phyloP scores from a whole-genome alignment of 2,113 vertebrate species.

The Mesembrinibis cayennensis region DNA sequence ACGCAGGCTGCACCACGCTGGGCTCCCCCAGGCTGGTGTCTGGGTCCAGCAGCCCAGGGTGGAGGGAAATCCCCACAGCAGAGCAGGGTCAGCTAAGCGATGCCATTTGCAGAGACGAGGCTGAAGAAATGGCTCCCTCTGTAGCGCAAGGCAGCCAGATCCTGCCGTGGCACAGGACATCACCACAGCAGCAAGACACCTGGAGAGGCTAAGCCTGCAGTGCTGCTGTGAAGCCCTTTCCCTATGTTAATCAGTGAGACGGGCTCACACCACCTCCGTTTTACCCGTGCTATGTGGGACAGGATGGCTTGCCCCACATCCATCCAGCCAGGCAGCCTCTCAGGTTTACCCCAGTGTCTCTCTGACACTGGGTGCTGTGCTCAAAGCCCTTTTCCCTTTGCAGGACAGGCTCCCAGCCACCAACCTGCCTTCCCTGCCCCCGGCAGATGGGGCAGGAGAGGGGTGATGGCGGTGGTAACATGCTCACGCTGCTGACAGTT shows the following conservation, averaged over 20 bases:
- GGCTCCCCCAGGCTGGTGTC: background rate
- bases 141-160: background rate
- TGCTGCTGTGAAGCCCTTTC: background rate
- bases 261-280: background rate
- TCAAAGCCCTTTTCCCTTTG: background rate
- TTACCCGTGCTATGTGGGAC: background rate
- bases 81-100: accelerated
- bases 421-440: background rate
- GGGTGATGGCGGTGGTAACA: background rate
- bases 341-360: accelerated
- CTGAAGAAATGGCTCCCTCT: background rate
- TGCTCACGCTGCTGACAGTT: background rate
- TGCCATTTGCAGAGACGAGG: background rate
- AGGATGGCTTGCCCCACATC: background rate
- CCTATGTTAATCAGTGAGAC: accelerated
- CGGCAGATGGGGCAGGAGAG: background rate
- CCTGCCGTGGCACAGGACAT: background rate
- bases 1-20: too few species aligned
- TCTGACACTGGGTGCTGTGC: background rate
- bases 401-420: background rate
- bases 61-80: background rate
- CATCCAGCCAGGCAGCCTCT: background rate
- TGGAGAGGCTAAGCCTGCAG: background rate
- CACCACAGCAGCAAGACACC: background rate
- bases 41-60: background rate